Base-by-base conservation (phyloP, 2,888 invertebrate species). In the Lepidochrysops patricia region DNA sequence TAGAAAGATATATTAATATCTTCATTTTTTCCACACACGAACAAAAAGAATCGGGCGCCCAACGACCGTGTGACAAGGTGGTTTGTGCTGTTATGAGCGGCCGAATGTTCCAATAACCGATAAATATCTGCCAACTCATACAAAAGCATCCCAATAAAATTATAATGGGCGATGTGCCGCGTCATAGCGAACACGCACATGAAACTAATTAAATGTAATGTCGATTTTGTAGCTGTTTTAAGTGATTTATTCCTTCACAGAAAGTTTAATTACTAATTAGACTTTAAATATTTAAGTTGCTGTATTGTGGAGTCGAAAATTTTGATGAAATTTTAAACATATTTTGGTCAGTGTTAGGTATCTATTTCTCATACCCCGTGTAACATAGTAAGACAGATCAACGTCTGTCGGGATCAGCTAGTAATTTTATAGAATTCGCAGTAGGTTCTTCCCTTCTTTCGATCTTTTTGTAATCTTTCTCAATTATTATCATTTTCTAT, bases 41-140 rank as follows among this genome's bases (percentile, higher is more conserved):
- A 81, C 79, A 80, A 67, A 73, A 82, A 80, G 81, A 80, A 82
- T 84, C 84, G 79, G 84, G 82, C 84, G 86, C 84, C 85, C 87
- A 88, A 87, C 85, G 85, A 85, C 79, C 89, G 89, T 88, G 86
- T 87, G 89, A 89, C 89, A 88, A 84, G 86, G 87, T 88, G 86
- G 89, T 87, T 88, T 88, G 88, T 88, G 87, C 81, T 79, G 80
- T 87, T 88, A 87, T 85, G 84, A 83, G 77, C 83, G 75, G 82
- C 85, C 87, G 85, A 88, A 87, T 86, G 86, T 86, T 85, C 81
- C 83, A 76, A 85, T 87, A 83, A 80, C 80, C 88, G 89, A 89
- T 89, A 89, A 89, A 89, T 89, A 89, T 88, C 89, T 88, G 89
- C 89, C 87, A 89, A 84, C 88, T 88, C 89, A 89, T 87, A 89